Base-by-base conservation (phyloP, 2,113 vertebrate genomes). In the Pseudois nayaur region DNA sequence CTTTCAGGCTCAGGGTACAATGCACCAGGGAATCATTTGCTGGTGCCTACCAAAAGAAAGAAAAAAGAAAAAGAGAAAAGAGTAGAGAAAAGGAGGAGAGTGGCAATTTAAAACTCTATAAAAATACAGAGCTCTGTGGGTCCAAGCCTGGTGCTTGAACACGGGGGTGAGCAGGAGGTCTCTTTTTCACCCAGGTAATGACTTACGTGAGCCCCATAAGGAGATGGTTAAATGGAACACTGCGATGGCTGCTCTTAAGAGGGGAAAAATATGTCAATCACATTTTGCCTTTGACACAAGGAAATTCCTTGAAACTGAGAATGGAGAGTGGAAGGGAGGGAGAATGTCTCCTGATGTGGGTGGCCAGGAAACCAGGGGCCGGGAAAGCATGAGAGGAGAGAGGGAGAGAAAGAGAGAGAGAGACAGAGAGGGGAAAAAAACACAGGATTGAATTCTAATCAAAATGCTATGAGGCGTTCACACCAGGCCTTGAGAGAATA, bases 351-450 rank as follows among this genome's bases (percentile, higher is more conserved):
- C 97, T 98, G 97, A 98, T 98, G 99, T 99, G 99, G 99, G 99
- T 99, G 99, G 99, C 98, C 99, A 99, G 99, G 99, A 99, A 99
- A 99, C 99, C 98, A 96, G 99, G 99, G 99, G 99, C 99, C 99
- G 99, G 98, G 98, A 98, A 98, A 98, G 98, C 97, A 98, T 87
- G 96, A 98, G 98, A 93, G 89, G 92, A 98, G 97, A 98, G 97
- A 98, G 98, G 98, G 97, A 98, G 97, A 98, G 97, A 43, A 43
- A 76, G 71, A 76, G 71, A 81, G 78, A 33, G 45, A 98, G 98
- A 99, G 98, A 98, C 88, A 36, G 90, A 89, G 40, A 85, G 29
- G 14, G 3, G 0, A 27, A 60, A 94, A 96, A 76, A 93, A 98
- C 98, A 99, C 98, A 98, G 99, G 99, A 98, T 98, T 99, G 98